Evolutionary conservation across 2,797 vertebrate genomes (phyloP).

Genomic region (Lagocephalus sceleratus): DNA sequence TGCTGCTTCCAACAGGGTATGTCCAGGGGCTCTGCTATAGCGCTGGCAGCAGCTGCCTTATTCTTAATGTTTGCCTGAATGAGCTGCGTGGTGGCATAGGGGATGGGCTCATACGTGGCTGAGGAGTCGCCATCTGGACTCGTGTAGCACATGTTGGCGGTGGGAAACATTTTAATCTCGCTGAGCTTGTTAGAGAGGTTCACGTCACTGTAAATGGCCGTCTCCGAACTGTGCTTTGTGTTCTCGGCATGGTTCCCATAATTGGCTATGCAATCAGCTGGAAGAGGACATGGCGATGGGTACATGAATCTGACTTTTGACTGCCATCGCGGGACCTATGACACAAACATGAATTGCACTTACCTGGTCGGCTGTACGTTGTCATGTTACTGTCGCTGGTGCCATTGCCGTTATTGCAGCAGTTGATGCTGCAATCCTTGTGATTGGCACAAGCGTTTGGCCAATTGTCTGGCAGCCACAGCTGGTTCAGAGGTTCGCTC

Average conservation of each 20-base stretch:
- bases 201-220: constrained; percentile 90
- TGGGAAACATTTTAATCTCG: constrained; percentile 94
- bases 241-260: constrained; percentile 92
- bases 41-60: constrained; percentile 69
- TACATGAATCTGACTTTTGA: constrained; percentile 11
- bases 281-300: constrained; percentile 27
- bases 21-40: constrained; percentile 78
- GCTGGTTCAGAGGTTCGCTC: constrained; percentile 85
- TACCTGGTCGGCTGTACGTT: constrained; percentile 93
- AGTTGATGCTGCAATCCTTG: constrained; percentile 92
- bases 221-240: constrained; percentile 89
- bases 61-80: constrained; percentile 87
- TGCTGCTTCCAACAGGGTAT: constrained; percentile 82
- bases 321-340: constrained; percentile 1
- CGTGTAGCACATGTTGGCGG: constrained; percentile 87
- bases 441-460: constrained; percentile 88
- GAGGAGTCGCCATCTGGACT: constrained; percentile 79
- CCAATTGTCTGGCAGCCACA: constrained; percentile 94
- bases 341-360: constrained; percentile 34
- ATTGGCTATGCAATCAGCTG: constrained; percentile 95
- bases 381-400: constrained; percentile 94
- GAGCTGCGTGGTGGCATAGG: constrained; percentile 94
- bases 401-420: constrained; percentile 88
- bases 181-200: constrained; percentile 93
- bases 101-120: constrained; percentile 81